Conservation (phyloP, 2,797 vertebrate genomes). For the Anableps anableps region DNA sequence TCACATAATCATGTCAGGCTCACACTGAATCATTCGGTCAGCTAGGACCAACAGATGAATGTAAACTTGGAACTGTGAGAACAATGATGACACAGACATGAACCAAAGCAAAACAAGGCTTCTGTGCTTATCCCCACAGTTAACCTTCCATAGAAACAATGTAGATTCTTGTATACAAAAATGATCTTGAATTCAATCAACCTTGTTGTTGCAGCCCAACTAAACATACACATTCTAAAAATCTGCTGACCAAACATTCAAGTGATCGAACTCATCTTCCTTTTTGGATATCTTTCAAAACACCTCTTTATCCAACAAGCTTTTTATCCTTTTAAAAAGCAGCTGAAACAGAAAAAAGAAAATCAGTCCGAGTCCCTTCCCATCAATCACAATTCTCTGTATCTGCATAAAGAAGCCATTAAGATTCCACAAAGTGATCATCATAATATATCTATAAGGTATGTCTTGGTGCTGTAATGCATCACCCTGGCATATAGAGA, state of each 20-base stretch:
- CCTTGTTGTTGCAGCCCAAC: constrained; percentile 16
- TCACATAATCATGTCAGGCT: neutral
- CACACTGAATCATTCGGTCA: neutral
- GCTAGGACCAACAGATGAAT: neutral
- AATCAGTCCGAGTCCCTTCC: constrained; percentile 28
- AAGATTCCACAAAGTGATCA: constrained; percentile 25
- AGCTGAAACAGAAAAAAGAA: constrained; percentile 22
- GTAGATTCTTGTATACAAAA: constrained; percentile 21
- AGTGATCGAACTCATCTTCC: constrained; percentile 33
- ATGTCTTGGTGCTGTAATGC: constrained; percentile 1
- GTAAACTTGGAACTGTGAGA: neutral
- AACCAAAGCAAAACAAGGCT: neutral
- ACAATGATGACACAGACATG: neutral
- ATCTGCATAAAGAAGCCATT: constrained; percentile 38
- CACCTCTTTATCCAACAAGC: constrained; percentile 21
- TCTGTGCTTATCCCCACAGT: constrained; percentile 2
- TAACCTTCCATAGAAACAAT: constrained; percentile 22
- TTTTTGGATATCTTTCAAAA: constrained; percentile 40
- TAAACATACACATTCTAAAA: constrained; percentile 19
- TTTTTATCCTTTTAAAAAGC: constrained; percentile 47
- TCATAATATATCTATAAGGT: constrained; percentile 19
- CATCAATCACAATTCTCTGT: constrained; percentile 46
- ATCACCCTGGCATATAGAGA: constrained; percentile 8
- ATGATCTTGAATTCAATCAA: constrained; percentile 46
- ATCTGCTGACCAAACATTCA: constrained; percentile 48